These are phyloP conservation scores for Phytoseiulus persimilis DNA, from an alignment of 2,888 invertebrate species.

Conservation along the genomic window DNA sequence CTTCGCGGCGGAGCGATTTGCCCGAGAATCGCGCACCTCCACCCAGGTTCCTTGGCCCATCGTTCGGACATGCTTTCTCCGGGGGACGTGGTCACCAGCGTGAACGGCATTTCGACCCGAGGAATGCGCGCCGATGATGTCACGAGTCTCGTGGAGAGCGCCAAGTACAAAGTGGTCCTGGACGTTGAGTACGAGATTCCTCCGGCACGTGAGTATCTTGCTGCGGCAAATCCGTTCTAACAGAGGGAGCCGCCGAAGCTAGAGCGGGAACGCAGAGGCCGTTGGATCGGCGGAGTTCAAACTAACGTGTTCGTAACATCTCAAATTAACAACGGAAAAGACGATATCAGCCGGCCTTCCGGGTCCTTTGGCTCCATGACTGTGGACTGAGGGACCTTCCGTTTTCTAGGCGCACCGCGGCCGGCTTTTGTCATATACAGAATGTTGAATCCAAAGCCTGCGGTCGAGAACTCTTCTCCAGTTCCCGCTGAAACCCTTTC, in stretches of 20 bases:
- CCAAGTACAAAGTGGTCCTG: constrained; percentile 27
- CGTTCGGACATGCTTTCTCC: constrained; percentile 29
- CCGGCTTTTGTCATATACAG: constrained; percentile 30
- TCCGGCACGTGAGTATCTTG: constrained; percentile 8
- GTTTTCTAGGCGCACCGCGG: constrained; percentile 31
- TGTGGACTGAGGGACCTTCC: constrained; percentile 38
- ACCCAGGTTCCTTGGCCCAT: constrained; percentile 18
- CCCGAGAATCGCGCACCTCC: constrained; percentile 29
- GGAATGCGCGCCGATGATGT: constrained; percentile 38
- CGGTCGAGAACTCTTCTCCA: constrained; percentile 6
- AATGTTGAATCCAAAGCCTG: constrained; percentile 6
- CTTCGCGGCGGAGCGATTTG: background rate
- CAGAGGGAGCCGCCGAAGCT: background rate
- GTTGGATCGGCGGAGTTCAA: too few relatives aligned
- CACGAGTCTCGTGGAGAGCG: constrained; percentile 27
- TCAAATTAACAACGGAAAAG: background rate
- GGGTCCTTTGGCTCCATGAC: constrained; percentile 22
- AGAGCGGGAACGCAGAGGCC: too few relatives aligned
- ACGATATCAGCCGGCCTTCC: background rate
- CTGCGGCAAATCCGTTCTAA: background rate
- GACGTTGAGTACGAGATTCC: constrained; percentile 31
- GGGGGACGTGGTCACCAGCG: constrained; percentile 36
- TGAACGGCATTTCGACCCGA: constrained; percentile 32
- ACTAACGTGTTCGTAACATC: too few relatives aligned
- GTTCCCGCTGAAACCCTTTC: background rate